Base-by-base conservation (phyloP, 1,140 invertebrate genomes). In the Conus betulinus region DNA sequence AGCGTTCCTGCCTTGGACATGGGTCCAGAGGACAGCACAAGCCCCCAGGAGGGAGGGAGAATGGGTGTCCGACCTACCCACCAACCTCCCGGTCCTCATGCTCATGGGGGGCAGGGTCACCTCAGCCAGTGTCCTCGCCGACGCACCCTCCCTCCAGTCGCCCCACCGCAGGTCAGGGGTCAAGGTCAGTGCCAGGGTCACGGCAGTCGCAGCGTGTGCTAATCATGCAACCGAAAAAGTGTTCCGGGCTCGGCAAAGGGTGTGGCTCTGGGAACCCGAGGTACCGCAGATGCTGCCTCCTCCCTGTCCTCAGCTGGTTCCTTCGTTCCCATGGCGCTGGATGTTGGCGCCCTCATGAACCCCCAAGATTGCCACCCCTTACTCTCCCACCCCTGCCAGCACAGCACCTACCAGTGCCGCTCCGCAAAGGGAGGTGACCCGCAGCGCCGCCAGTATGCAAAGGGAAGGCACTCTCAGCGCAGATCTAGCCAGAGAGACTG, bases 271-370 rank as follows among this genome's bases (percentile, higher is more conserved):
- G 81, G 81, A 52, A 15, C 13, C 8, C 11, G 1, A 23, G 67
- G 17, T 60, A 15, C 57, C 15, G 57, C 57, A 11, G 57, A 8
- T 60, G 57, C 57, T 15, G 57, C 57, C 4, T 60, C 57, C 15
- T 17, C 27, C 60, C 5, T 85, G 11, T 85, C 84, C 84, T 85
- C 57, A 6, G 81, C 53, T 15, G 81, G 52, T 17, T 83, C 52
- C 20, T 83, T 83, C 81, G 53, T 85, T 3, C 84, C 84, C 27
- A 67, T 74, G 67, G 84, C 84, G 6, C 25, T 85, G 55, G 84
- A 85, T 13, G 27, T 85, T 23, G 67, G 57, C 27, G 67, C 57
- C 13, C 51, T 85, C 39, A 85, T 85, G 84, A 85, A 85, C 39
- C 84, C n/a, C 84, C 57, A 85, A 67, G 23, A 15, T 74, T 23